These are phyloP conservation scores for Vulpes ferrilata DNA, from an alignment of 2,113 vertebrate genomes.

Conservation along the genomic window DNA sequence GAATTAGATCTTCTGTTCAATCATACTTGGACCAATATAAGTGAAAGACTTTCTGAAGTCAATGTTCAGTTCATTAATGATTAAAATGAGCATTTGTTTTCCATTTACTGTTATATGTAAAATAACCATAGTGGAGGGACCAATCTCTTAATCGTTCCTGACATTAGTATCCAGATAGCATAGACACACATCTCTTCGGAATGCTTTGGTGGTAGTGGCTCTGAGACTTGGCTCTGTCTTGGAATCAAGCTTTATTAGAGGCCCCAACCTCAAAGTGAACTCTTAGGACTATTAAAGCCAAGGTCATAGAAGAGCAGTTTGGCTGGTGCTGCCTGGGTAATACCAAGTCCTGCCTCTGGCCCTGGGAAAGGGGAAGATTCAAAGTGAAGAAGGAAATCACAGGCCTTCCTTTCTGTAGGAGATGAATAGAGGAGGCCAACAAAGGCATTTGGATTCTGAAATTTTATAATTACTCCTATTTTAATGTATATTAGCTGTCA, in stretches of 20 bases:
- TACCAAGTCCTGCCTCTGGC: background rate
- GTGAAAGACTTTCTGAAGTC: background rate
- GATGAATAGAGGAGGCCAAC: background rate
- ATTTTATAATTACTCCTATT: background rate
- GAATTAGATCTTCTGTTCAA: background rate
- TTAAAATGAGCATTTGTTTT: background rate
- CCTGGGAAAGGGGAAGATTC: background rate
- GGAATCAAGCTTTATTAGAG: background rate
- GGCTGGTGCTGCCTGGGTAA: fast-evolving
- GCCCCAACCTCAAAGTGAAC: background rate
- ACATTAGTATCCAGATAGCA: background rate
- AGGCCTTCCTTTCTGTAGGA: background rate
- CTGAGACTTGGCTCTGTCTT: background rate
- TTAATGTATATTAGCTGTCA: background rate
- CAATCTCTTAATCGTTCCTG: background rate
- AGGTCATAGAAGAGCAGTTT: background rate
- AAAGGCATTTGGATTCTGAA: background rate
- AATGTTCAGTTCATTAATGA: background rate
- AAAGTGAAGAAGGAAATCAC: background rate
- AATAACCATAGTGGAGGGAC: background rate
- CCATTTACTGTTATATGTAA: background rate
- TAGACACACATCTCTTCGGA: background rate
- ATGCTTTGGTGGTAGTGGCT: background rate
- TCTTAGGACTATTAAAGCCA: background rate
- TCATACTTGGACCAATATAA: background rate